phyloP scores from a whole-genome alignment of 1,140 invertebrate species.

The Dendrolimus kikuchii region DNA sequence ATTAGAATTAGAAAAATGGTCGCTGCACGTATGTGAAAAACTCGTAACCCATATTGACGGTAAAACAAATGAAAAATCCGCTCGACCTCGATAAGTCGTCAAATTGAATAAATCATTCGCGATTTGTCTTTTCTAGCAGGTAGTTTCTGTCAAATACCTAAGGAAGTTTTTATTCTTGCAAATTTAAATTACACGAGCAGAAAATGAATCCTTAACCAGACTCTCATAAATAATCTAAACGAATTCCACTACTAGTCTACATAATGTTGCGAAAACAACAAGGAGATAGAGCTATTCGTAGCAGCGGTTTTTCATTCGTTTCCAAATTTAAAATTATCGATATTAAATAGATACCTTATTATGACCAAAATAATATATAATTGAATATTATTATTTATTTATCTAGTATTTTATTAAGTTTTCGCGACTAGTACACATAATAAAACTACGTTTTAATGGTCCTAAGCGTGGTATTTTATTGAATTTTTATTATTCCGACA shows the following conservation, averaged over 20 bases:
- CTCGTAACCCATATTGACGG: conserved; percentile 49
- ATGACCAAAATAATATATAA: too few species aligned
- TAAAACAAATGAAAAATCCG: conserved; percentile 44
- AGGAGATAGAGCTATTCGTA: conserved; percentile 21
- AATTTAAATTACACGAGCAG: conserved; percentile 63
- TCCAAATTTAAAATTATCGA: too few species aligned
- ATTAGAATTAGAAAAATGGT: too few species aligned
- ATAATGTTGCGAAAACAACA: conserved; percentile 51
- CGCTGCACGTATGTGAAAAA: conserved; percentile 26
- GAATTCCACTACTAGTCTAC: conserved; percentile 34
- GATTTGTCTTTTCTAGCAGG: conserved; percentile 61
- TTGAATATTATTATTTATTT: too few species aligned
- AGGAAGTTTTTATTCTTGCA: conserved; percentile 65
- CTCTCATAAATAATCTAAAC: conserved; percentile 59
- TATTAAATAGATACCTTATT: too few species aligned
- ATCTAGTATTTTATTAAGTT: too few species aligned
- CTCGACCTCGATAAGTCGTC: conserved; percentile 46
- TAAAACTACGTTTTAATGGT: too few species aligned
- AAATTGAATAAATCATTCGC: conserved; percentile 57
- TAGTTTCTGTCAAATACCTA: conserved; percentile 61
- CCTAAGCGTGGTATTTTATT: too few species aligned
- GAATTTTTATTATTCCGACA: too few species aligned
- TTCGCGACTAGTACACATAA: too few species aligned
- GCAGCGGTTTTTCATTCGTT: too few species aligned
- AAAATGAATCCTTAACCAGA: conserved; percentile 61